Base-by-base conservation (phyloP, 2,113 vertebrate genomes). In the Ramphastos sulfuratus region DNA sequence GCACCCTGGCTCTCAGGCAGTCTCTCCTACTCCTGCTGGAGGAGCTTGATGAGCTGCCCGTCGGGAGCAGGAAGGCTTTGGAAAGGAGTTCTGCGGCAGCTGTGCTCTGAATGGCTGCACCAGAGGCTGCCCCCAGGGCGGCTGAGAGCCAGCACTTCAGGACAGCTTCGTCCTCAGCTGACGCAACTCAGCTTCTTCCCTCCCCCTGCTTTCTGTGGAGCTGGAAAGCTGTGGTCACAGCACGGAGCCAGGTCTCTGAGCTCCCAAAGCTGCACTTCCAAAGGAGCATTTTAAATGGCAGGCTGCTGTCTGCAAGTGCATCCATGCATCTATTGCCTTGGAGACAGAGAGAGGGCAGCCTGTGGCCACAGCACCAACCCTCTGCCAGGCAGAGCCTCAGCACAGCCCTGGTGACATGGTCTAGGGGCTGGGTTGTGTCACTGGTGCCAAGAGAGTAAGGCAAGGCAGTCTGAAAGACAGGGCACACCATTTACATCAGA, bases 321-420 rank as follows among this genome's bases (percentile, higher is more conserved):
- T 95, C 85, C 91, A 93, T 85, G 82, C 89, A 91, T 56, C 74
- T 58, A 85, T 87, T 94, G 89, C 92, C 80, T 78, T 65, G 87
- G 81, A 86, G 95, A 93, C 83, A 92, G 70, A 93, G 85, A 73
- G 70, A 85, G 60, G 75, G 86, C 73, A 85, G 93, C 80, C 85
- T 84, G 91, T 35, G 90, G 72, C 74, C 88, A 37, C 71, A 83
- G 69, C 91, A 94, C 73, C 77, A 93, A 17, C 88, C 61, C 61
- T 78, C 90, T 70, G 3, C 60, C 67, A 79, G 94, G 79, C 0
- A 55, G 19, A 91, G 77, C 73, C 66, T 60, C 31, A 1, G 55
- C 56, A 14, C 42, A 59, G 69, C 87, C 81, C 67, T 59, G 31
- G 48, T 95, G 73, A 83, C 55, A 33, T 10, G 19, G 63, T n/a